These are phyloP conservation scores for Sitta europaea DNA, from an alignment of 2,113 vertebrate genomes.

Conservation along the genomic window DNA sequence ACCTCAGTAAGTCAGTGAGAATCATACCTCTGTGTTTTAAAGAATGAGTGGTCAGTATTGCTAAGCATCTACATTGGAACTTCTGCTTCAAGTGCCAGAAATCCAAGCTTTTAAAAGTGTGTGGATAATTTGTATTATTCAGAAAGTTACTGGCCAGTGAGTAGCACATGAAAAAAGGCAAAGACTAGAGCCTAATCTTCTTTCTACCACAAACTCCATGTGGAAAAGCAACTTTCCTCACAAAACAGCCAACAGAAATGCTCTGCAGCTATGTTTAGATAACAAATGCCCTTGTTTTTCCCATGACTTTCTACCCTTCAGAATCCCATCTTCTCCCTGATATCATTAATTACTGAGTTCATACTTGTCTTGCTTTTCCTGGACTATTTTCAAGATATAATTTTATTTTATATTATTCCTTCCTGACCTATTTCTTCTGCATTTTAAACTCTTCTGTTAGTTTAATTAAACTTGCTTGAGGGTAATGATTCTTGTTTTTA, in stretches of 20 bases:
- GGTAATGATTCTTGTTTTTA: conserved; percentile 33
- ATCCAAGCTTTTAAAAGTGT: not conserved
- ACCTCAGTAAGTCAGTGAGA: not conserved
- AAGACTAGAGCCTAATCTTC: not conserved
- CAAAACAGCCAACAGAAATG: not conserved
- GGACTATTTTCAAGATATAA: conserved; percentile 42
- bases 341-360: conserved; percentile 33
- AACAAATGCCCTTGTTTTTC: conserved; percentile 13
- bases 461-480: conserved; percentile 38
- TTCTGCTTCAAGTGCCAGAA: not conserved
- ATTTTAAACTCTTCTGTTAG: conserved; percentile 14
- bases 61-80: not conserved
- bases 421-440: conserved; percentile 41
- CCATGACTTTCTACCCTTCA: conserved; percentile 31
- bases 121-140: not conserved
- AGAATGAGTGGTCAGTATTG: fast-evolving
- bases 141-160: not conserved
- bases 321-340: not conserved
- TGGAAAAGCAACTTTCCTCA: not conserved
- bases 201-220: not conserved
- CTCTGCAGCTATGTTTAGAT: not conserved
- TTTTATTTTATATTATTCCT: conserved; percentile 37
- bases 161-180: not conserved
- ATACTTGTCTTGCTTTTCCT: conserved; percentile 41
- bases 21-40: not conserved